phyloP scores from a whole-genome alignment of 1,140 invertebrate genomes.

The Ceratoteleas bidentatus region DNA sequence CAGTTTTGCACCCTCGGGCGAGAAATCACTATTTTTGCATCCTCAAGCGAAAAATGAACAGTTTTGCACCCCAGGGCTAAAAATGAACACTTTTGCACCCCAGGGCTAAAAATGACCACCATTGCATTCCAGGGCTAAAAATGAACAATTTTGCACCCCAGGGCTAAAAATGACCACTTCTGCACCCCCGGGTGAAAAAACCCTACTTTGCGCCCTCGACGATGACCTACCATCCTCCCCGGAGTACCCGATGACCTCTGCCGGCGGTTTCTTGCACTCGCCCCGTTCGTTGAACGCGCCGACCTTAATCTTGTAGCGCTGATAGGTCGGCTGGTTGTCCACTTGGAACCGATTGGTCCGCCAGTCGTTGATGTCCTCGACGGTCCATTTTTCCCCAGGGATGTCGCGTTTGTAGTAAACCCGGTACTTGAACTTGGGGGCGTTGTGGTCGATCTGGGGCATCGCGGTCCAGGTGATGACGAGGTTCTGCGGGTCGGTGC shows the following conservation, averaged over 20 bases:
- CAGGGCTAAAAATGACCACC: too few relatives aligned
- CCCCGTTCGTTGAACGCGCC: conserved; percentile 95
- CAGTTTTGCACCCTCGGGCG: too few relatives aligned
- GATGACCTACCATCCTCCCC: conserved; percentile 93
- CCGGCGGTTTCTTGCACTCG: conserved; percentile 90
- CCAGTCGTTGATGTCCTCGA: conserved; percentile 90
- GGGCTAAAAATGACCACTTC: too few relatives aligned
- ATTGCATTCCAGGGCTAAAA: too few relatives aligned
- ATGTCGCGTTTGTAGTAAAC: conserved; percentile 93
- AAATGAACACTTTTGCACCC: too few relatives aligned
- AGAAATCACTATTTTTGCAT: conserved; percentile 6
- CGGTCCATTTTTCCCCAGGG: conserved; percentile 86
- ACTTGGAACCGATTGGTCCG: conserved; percentile 85
- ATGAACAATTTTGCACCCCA: too few relatives aligned
- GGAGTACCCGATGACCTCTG: conserved; percentile 94
- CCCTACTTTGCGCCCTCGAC: too few relatives aligned
- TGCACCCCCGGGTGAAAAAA: background rate
- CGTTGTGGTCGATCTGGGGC: conserved; percentile 98
- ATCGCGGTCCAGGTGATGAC: conserved; percentile 98
- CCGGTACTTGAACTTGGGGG: conserved; percentile 94
- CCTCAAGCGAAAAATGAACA: too few relatives aligned
- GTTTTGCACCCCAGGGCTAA: too few relatives aligned
- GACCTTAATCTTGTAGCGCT: conserved; percentile 95
- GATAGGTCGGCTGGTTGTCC: conserved; percentile 94
- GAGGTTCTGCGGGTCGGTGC: conserved; percentile 93